Base-by-base conservation (phyloP, 2,113 vertebrate species). In the Cynopterus brachyotis region DNA sequence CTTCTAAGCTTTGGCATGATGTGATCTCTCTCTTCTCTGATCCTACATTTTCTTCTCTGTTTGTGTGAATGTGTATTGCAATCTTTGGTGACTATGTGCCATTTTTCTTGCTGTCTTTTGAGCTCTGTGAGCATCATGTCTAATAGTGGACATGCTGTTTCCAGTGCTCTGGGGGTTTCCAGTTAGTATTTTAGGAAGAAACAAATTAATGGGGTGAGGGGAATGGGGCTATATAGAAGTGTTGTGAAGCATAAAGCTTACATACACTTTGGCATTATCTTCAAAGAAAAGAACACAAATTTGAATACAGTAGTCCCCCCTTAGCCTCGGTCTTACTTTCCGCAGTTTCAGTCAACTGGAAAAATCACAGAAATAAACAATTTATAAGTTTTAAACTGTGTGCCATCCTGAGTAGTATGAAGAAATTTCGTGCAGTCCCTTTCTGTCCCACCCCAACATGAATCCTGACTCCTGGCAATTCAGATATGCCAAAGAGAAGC, bases 31-130 rank as follows among this genome's bases (percentile, higher is more conserved):
- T 7, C 5, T 32, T 12, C 69, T 69, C 55, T 32, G 37, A 64
- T 13, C 28, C 15, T 2, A 32, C 45, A 35, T 12, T 50, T 17
- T 32, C 50, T 57, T 30, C 37, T 12, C 35, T n/a, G n/a, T 9
- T 42, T 47, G 2, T 1, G 1, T 4, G 59, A 47, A 32, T 40
- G 35, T 42, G 5, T 0, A 10, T 30, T 5, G 13, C 0, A 0
- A 3, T 13, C 19, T 72, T 22, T 6, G 47, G 26, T 64, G 37
- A 45, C 22, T 55, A 0, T 15, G 17, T 28, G 53, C 6, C 26
- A 17, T 40, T 69, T 69, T 55, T n/a, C 57, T 59, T 32, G 57
- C 6, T 19, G 20, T 79, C 17, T 37, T 10, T 2, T 15, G 32
- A 67, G 16, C 50, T 87, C 53, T 17, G 47, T 37, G 50, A 78